Base-by-base conservation (phyloP, 2,113 vertebrate species). In the Equus przewalskii region DNA sequence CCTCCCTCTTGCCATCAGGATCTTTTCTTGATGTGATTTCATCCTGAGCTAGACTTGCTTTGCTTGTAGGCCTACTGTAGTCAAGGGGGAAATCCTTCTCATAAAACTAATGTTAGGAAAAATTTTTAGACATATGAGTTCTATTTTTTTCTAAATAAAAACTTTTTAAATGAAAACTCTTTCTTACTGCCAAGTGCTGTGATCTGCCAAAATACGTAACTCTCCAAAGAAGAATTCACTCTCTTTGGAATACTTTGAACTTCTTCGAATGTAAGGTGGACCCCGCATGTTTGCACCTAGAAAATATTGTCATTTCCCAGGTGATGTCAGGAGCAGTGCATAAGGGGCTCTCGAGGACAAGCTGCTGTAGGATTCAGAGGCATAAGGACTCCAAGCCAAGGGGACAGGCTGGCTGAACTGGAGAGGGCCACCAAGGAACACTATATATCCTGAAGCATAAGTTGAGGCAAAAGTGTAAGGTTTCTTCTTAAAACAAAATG, bases 121-220 rank as follows among this genome's bases (percentile, higher is more conserved):
- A 78, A 60, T 36, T 7, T 60, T 60, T 79, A 58, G 82, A 69
- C n/a, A n/a, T 41, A 0, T 6, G 22, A 75, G 12, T 41, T 70
- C n/a, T 62, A 56, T 83, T 75, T 80, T 46, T 30, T 73, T 60
- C 46, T 56, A 28, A 96, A 41, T 41, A 41, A 41, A 41, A 41
- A 18, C 7, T 58, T 70, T 69, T n/a, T 80, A 33, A 49, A 49
- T 10, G 86, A 67, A 62, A 72, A 14, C 4, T 56, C 26, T 21
- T 76, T 96, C 62, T 95, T 62, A 78, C 54, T 73, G 78, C n/a
- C 26, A 83, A 65, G 15, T 60, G 21, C 33, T 88, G 26, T 75
- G 10, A n/a, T 49, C n/a, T 85, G 33, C 60, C 58, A 73, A 80
- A 96, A 36, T 62, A 2, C 8, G 54, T 30, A 41, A 33, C 26